These are phyloP conservation scores for Megaceryle maxima DNA, from an alignment of 2,113 vertebrate species.

Conservation along the genomic window DNA sequence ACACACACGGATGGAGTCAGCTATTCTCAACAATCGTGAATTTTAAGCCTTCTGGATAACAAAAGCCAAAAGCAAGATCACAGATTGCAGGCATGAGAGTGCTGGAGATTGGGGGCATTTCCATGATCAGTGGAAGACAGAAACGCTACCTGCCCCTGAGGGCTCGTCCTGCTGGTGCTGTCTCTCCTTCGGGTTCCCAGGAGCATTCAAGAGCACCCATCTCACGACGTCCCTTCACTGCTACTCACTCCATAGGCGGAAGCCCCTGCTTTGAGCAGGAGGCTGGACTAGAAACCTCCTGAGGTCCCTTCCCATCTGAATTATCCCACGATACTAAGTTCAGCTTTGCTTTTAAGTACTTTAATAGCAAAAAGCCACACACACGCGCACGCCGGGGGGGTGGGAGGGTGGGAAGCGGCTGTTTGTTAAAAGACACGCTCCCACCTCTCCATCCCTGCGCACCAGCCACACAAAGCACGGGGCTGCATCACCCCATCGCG, in stretches of 20 bases:
- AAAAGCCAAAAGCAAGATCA: not conserved
- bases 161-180: not conserved
- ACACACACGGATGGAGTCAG: not conserved
- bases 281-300: not conserved
- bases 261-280: not conserved
- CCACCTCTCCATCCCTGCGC: not conserved
- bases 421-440: not conserved
- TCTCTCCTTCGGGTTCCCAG: not conserved
- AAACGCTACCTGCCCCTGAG: not conserved
- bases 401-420: not conserved
- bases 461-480: conserved; percentile 18
- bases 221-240: not conserved
- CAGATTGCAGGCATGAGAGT: not conserved
- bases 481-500: not conserved
- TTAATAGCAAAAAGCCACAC: not conserved
- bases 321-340: not conserved
- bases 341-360: not conserved
- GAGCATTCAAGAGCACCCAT: not conserved
- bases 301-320: not conserved
- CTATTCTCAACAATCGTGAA: not conserved
- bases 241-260: not conserved
- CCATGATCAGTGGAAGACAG: not conserved
- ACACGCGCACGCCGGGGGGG: too few relatives aligned
- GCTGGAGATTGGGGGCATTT: not conserved
- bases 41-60: not conserved